Evolutionary conservation across 1,140 invertebrate genomes (phyloP), one percentile per base, ranked within the genome.

Genomic region (Drosophila saltans): DNA sequence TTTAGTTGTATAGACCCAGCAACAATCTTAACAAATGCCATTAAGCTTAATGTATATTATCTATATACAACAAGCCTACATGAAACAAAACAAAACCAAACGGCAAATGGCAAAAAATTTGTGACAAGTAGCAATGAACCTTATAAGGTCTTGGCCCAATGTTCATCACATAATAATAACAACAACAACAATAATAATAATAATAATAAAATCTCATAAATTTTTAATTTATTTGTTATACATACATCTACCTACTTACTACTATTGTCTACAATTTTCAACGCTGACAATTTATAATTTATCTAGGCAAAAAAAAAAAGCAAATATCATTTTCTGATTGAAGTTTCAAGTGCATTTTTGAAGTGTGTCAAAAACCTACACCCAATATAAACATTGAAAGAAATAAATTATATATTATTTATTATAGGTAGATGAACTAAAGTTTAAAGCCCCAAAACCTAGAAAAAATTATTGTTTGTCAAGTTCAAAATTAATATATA

Each of bases 91-190:
- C 16, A 16, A 66, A 66, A 41, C 57, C 56, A 39, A 70, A 72
- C 40, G 60, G 21, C 55, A 48, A 43, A 62, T 30, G 24, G 48
- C 55, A 63, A 74, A 78, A 81, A 72, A 16, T 16, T 75, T 73
- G 82, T 83, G 82, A 77, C 83, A 82, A 88, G 83, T 88, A 88
- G 83, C 83, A 88, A 88, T 88, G 83, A 88, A 88, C 83, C 80
- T 66, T 72, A 70, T 83, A 78, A 88, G 83, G 83, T 88, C 83
- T 88, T 69, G 82, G 82, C 82, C 72, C 52, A 45, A 40, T 28
- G 45, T 52, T 55, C 41, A 79, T 60, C 36, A 60, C 40, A 43
- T 55, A 41, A 43, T 16, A 16, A 16, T 39, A 41, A 58, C 28
- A 63, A 26, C 52, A 59, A 75, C 16, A 16, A 16, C 16, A 41